phyloP scores from a whole-genome alignment of 2,797 vertebrate species.

The Adelosebastes latens region DNA sequence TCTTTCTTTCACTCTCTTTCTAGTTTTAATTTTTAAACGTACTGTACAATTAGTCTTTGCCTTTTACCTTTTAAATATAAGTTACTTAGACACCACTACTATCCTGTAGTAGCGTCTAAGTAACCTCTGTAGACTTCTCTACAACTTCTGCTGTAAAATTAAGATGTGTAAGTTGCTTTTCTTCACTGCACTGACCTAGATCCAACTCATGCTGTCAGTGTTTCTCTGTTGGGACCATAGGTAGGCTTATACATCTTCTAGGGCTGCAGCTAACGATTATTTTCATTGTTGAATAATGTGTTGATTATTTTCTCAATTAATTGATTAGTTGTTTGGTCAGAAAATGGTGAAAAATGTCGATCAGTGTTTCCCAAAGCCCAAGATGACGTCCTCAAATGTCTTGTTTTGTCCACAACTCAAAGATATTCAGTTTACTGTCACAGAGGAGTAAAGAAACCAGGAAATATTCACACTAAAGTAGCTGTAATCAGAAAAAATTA shows the following conservation, averaged over 20 bases:
- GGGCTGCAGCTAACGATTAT: not conserved
- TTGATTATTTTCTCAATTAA: not conserved
- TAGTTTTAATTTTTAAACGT: not conserved
- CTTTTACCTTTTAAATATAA: not conserved
- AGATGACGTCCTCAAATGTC: too few relatives aligned
- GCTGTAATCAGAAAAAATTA: too few relatives aligned
- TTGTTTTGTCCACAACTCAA: too few relatives aligned
- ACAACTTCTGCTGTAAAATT: not conserved
- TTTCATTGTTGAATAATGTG: not conserved
- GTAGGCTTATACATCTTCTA: not conserved
- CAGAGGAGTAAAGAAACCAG: too few relatives aligned
- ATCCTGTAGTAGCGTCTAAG: not conserved
- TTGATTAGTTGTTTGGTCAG: too few relatives aligned
- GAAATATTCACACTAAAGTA: too few relatives aligned
- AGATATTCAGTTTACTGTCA: too few relatives aligned
- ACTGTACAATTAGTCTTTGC: not conserved
- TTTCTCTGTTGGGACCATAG: not conserved
- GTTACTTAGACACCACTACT: not conserved
- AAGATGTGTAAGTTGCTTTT: not conserved
- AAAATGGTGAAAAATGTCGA: too few relatives aligned
- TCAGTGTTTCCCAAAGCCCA: too few relatives aligned
- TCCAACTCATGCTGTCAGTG: not conserved
- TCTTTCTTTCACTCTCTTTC: not conserved
- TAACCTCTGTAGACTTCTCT: not conserved
- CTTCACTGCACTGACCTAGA: not conserved